Percentiles rank a stretch among this genome's conserved stretches.
Conservation (phyloP, 1,140 invertebrate species). For the Aphelenchoides fujianensis region DNA sequence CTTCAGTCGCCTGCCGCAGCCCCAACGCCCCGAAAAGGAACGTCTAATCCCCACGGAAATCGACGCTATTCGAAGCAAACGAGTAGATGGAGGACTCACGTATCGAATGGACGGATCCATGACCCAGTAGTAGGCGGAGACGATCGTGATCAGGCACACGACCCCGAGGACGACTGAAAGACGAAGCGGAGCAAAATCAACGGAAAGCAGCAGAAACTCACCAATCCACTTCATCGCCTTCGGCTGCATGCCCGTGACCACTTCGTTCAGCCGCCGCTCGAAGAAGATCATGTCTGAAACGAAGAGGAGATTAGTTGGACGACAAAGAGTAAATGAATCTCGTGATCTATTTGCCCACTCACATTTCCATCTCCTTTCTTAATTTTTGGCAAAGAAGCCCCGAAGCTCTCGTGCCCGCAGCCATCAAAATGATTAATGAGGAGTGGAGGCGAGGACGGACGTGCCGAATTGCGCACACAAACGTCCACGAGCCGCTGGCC, state of each 20-base stretch:
- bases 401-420: no score
- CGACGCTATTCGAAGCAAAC: no score
- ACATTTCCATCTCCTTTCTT: neutral
- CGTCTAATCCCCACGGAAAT: no score
- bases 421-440: no score
- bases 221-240: constrained; percentile 21
- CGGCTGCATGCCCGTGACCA: constrained; percentile 14
- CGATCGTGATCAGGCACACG: neutral
- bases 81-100: constrained; percentile 12
- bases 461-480: neutral
- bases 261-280: constrained; percentile 11
- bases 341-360: neutral
- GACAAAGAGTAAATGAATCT: neutral
- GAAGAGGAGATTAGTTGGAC: neutral
- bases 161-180: constrained; percentile 7
- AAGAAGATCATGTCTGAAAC: constrained; percentile 27
- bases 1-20: no score
- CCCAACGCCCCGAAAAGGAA: no score
- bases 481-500: no score
- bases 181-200: neutral
- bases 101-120: constrained; percentile 19
- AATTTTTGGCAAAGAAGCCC: neutral
- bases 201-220: constrained; percentile 2
- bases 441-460: neutral
- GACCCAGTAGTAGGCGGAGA: constrained; percentile 17